Percentiles rank a stretch among this genome's conserved stretches.
Conservation (phyloP, 2,888 invertebrate genomes). For the Pyrocoelia pectoralis region DNA sequence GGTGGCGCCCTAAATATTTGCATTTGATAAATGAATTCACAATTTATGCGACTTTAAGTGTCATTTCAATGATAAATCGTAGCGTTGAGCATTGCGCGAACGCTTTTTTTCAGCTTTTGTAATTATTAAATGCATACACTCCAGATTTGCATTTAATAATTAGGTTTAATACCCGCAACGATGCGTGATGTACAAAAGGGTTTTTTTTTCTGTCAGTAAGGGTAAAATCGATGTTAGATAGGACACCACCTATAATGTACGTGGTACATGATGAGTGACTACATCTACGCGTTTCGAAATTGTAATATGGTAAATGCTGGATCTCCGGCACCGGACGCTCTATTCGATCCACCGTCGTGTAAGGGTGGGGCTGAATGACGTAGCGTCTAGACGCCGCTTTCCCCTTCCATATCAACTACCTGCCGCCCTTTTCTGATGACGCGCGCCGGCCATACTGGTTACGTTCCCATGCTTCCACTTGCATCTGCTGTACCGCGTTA, state of each 20-base stretch:
- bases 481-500: constrained; percentile 25
- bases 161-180: constrained; percentile 9
- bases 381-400: constrained; percentile 48
- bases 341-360: constrained; percentile 38
- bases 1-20: constrained; percentile 17
- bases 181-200: background rate
- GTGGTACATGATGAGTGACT: background rate
- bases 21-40: constrained; percentile 27
- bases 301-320: constrained; percentile 25
- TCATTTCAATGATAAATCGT: constrained; percentile 18
- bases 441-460: constrained; percentile 38
- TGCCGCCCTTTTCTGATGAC: constrained; percentile 40
- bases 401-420: constrained; percentile 41
- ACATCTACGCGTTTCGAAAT: constrained; percentile 14
- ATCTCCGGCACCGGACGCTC: constrained; percentile 31
- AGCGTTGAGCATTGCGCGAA: constrained; percentile 8
- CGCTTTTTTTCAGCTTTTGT: constrained; percentile 11
- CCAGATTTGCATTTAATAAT: constrained; percentile 22
- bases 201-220: background rate
- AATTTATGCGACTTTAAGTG: constrained; percentile 23
- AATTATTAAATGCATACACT: constrained; percentile 8
- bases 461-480: constrained; percentile 29
- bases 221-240: constrained; percentile 5
- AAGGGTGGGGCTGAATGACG: constrained; percentile 45
- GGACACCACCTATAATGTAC: constrained; percentile 5